Evolutionary conservation across 2,797 vertebrate species (phyloP).

Genomic region (Lepus townsendii): DNA sequence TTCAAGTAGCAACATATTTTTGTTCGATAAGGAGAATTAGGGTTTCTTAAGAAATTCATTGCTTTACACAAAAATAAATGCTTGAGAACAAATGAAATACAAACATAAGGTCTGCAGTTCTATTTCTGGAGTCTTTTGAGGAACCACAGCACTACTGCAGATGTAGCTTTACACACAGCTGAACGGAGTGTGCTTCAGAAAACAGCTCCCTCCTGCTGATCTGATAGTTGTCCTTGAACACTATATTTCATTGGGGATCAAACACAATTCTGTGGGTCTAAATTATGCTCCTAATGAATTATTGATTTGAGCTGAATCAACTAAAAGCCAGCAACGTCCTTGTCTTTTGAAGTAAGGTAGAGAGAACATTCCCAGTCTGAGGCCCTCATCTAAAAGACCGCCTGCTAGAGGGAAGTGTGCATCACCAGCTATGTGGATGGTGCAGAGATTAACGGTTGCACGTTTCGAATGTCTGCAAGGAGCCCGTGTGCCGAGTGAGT

Average conservation of each 20-base stretch:
- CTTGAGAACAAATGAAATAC: not conserved
- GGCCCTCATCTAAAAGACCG: not conserved
- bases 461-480: not conserved
- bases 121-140: not conserved
- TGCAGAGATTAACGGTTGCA: not conserved
- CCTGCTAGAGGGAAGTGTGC: not conserved
- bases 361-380: not conserved
- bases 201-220: not conserved
- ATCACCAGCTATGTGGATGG: no score
- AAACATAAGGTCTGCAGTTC: not conserved
- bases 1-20: conserved; percentile 11
- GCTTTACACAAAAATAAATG: conserved; percentile 28
- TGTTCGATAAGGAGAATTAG: not conserved
- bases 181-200: not conserved
- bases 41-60: conserved; percentile 41
- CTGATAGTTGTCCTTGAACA: not conserved
- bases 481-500: not conserved
- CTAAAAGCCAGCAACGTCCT: not conserved
- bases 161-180: not conserved
- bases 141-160: not conserved
- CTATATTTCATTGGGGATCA: not conserved
- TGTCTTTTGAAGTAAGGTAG: not conserved
- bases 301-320: not conserved
- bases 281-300: not conserved
- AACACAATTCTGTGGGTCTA: not conserved